These are phyloP conservation scores for Lynx canadensis DNA, from an alignment of 2,113 vertebrate species.

Conservation along the genomic window DNA sequence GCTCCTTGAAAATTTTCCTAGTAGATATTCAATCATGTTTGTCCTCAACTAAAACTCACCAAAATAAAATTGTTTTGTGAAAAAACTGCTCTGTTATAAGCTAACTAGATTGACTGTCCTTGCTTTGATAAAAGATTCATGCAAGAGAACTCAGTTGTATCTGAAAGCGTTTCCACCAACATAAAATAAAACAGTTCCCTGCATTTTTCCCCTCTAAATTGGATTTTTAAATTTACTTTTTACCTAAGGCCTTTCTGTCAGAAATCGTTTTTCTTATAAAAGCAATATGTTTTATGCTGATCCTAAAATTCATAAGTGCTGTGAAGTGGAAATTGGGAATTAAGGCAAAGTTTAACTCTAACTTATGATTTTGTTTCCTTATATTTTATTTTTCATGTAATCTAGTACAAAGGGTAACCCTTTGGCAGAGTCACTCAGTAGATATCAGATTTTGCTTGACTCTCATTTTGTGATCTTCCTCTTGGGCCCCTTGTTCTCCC, in stretches of 20 bases:
- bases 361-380: not conserved
- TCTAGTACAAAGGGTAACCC: not conserved
- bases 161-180: not conserved
- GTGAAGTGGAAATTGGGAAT: slow-evolving; percentile 7
- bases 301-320: not conserved
- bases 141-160: not conserved
- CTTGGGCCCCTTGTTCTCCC: not conserved
- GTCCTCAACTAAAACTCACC: not conserved
- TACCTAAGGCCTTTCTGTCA: not conserved
- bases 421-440: not conserved
- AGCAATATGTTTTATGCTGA: not conserved
- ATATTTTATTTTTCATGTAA: not conserved
- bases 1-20: not conserved
- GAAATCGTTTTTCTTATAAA: not conserved
- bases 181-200: not conserved
- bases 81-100: not conserved
- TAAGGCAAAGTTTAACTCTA: not conserved
- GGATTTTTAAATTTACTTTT: slow-evolving; percentile 40
- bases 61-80: not conserved
- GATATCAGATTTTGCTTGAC: not conserved
- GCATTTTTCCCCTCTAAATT: not conserved
- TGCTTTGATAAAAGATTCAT: not conserved
- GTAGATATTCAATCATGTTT: not conserved
- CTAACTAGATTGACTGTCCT: not conserved
- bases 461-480: not conserved